Evolutionary conservation across 2,888 invertebrate genomes (phyloP).

Genomic region (Amphipyra berbera): DNA sequence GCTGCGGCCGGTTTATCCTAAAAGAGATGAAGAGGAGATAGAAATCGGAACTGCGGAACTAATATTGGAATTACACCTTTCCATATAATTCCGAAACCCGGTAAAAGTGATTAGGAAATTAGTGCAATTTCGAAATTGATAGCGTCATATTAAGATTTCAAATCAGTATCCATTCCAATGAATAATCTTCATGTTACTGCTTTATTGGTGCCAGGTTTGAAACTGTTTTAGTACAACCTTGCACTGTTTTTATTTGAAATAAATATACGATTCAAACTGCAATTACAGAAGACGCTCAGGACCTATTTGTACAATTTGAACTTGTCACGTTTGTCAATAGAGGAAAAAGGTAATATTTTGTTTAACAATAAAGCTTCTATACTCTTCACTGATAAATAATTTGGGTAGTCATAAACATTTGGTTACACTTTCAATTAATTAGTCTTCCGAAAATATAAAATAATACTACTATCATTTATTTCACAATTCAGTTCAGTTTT

Average conservation of each 20-base stretch:
- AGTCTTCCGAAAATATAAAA: no score
- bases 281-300: no score
- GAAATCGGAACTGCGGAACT: conserved; percentile 24
- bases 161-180: conserved; percentile 16
- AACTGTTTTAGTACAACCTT: neutral
- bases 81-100: conserved; percentile 9
- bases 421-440: neutral
- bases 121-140: conserved; percentile 33
- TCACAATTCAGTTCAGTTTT: conserved; percentile 8
- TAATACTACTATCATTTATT: neutral
- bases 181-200: conserved; percentile 2
- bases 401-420: no score
- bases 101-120: conserved; percentile 17
- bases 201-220: neutral
- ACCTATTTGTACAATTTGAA: no score
- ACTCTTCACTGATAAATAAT: no score
- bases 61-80: conserved; percentile 19
- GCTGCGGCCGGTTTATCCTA: conserved; percentile 1
- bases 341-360: no score
- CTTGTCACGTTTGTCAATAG: no score
- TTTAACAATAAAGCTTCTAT: no score
- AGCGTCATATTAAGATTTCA: conserved; percentile 15
- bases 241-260: neutral
- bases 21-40: conserved; percentile 17
- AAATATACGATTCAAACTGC: neutral